Base-by-base conservation (phyloP, 2,888 invertebrate genomes). In the Zygothrica quintamaculata region DNA sequence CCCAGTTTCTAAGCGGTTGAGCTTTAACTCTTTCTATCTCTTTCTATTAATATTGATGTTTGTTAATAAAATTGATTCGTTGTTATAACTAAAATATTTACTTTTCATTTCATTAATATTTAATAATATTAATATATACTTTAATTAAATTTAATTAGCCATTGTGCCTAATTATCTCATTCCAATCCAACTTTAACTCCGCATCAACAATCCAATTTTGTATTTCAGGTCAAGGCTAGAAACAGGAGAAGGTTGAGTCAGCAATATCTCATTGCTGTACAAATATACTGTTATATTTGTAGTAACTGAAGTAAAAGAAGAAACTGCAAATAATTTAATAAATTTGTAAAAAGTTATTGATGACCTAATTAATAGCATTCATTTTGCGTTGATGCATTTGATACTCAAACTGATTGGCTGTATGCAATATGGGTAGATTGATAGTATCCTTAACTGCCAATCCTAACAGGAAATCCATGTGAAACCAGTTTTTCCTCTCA, bases 1-100 rank as follows among this genome's bases (percentile, higher is more conserved):
- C 90, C 90, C 66, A 88, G 75, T 79, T 89, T 89, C 86, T 84
- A 86, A 78, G 6, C 36, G 39, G 53, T 72, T 74, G 77, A 71
- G 82, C 64, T 56, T 29, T 48, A 37, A 12, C n/a, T 31, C 33
- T 6, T 33, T 29, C 6, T 36, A 18, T 2, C n/a, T 31, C 33
- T 6, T 33, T 29, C 6, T 36, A 18, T 2, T 15, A 46, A 48
- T 37, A 55, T 12, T 13, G 33, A 58, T 74, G 55, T 69, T n/a
- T 72, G 71, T 72, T 72, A 72, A 72, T 72, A 72, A 72, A 72
- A 65, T 40, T 39, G 34, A 48, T 51, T 59, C 37, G 65, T 71
- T 71, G 70, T 70, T 65, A 56, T 51, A 72, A 48, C 39, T n/a
- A n/a, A 44, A 47, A 29, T 25, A 33, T 46, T 47, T 26, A 13